These are phyloP conservation scores for Zophobas atratus DNA, from an alignment of 1,140 invertebrate species.

Conservation along the genomic window DNA sequence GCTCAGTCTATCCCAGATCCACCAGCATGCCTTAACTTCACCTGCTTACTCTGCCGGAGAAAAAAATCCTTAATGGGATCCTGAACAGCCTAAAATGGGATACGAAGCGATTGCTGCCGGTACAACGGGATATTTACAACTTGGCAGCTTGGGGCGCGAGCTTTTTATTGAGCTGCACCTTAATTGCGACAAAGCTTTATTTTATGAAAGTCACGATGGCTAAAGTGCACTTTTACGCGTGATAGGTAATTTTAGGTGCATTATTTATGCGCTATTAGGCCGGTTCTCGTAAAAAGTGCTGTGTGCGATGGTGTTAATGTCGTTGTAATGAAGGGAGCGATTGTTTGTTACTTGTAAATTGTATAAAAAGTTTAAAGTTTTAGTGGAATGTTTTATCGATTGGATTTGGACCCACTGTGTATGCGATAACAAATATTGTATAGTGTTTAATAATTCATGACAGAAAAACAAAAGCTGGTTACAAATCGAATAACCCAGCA, in stretches of 20 bases:
- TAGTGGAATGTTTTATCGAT: too few relatives aligned
- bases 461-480: too few relatives aligned
- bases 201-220: not conserved
- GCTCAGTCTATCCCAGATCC: conserved; percentile 28
- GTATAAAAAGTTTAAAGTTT: too few relatives aligned
- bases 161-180: conserved; percentile 8
- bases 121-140: conserved; percentile 34
- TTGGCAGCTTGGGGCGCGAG: not conserved
- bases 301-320: too few relatives aligned
- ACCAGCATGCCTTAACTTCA: conserved; percentile 37
- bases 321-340: too few relatives aligned
- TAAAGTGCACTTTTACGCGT: not conserved
- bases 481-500: too few relatives aligned
- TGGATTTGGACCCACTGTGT: too few relatives aligned
- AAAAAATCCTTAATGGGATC: conserved; percentile 37
- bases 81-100: conserved; percentile 37
- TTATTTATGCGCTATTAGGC: not conserved
- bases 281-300: not conserved
- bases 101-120: conserved; percentile 21
- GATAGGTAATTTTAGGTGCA: not conserved
- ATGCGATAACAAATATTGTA: too few relatives aligned
- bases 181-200: not conserved
- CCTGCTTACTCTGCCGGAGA: conserved; percentile 9
- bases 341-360: too few relatives aligned
- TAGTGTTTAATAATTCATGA: too few relatives aligned